Percentiles rank a stretch among this genome's conserved stretches.
phyloP scores from a whole-genome alignment of 2,113 vertebrate species.

The Pseudopipra pipra region DNA sequence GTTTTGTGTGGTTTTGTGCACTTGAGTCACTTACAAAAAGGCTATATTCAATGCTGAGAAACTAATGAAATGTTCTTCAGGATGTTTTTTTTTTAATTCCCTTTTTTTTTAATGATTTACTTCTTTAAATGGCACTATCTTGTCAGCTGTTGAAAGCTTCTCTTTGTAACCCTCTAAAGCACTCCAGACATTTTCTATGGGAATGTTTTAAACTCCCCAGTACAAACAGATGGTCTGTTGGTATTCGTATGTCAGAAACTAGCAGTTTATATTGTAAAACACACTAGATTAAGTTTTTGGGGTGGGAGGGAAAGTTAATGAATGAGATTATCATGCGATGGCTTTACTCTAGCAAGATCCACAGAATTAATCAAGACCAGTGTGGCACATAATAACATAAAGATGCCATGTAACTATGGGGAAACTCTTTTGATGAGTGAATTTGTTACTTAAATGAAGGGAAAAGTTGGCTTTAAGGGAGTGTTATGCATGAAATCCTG shows the following conservation, averaged over 20 bases:
- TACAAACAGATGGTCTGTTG: slow-evolving; percentile 15
- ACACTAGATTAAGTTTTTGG: background rate
- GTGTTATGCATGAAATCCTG: background rate
- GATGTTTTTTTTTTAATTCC: background rate
- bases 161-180: background rate
- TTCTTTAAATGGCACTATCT: background rate
- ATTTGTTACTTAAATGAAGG: background rate
- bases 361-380: background rate
- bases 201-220: background rate
- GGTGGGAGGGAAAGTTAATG: background rate
- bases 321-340: background rate
- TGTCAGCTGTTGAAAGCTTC: background rate
- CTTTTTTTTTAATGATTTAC: background rate
- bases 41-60: background rate
- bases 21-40: background rate
- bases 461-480: background rate
- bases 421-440: background rate
- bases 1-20: slow-evolving; percentile 1
- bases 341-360: background rate
- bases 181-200: background rate
- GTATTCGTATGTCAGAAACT: background rate
- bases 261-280: background rate
- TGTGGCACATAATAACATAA: background rate
- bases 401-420: background rate
- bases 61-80: background rate